A percentile compares a stretch with the other conserved stretches of the same genome.
phyloP scores from a whole-genome alignment of 1,140 invertebrate species.

The Dinothrombium tinctorium region DNA sequence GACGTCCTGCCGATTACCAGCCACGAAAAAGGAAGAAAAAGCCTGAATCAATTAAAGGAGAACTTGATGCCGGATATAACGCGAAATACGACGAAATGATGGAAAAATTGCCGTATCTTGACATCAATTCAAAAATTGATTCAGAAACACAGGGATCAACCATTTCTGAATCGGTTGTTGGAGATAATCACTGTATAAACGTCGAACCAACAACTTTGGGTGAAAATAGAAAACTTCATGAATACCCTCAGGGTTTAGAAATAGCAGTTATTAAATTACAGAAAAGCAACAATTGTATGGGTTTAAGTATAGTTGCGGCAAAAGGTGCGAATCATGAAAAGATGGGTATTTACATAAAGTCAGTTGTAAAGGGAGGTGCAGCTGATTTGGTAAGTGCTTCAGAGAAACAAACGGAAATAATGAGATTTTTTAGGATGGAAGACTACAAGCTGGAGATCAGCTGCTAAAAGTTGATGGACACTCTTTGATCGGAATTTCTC shows the following conservation, averaged over 20 bases:
- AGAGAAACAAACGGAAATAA: not conserved
- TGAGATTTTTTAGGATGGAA: slow-evolving; percentile 40
- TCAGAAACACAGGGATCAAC: not conserved
- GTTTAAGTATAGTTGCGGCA: slow-evolving; percentile 73
- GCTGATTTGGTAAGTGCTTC: slow-evolving; percentile 48
- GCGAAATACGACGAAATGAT: not conserved
- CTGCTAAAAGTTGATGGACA: slow-evolving; percentile 87
- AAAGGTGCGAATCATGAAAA: slow-evolving; percentile 75
- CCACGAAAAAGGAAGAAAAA: slow-evolving; percentile 76
- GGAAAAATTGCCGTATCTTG: not conserved
- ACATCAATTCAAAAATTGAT: not conserved
- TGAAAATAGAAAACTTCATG: too few species aligned
- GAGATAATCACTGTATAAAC: too few species aligned
- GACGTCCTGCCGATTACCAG: slow-evolving; percentile 63
- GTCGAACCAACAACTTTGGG: slow-evolving; percentile 21
- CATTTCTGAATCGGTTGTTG: not conserved
- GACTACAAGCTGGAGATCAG: slow-evolving; percentile 88
- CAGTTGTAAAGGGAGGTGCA: slow-evolving; percentile 80
- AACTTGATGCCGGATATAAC: too few species aligned
- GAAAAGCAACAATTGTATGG: slow-evolving; percentile 75
- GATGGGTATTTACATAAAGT: slow-evolving; percentile 91
- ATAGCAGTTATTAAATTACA: slow-evolving; percentile 64
- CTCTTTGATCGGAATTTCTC: slow-evolving; percentile 82
- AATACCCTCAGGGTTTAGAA: too few species aligned
- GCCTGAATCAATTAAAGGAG: slow-evolving; percentile 23